phyloP scores from a whole-genome alignment of 2,797 vertebrate genomes.

The Ceyx erithaca region DNA sequence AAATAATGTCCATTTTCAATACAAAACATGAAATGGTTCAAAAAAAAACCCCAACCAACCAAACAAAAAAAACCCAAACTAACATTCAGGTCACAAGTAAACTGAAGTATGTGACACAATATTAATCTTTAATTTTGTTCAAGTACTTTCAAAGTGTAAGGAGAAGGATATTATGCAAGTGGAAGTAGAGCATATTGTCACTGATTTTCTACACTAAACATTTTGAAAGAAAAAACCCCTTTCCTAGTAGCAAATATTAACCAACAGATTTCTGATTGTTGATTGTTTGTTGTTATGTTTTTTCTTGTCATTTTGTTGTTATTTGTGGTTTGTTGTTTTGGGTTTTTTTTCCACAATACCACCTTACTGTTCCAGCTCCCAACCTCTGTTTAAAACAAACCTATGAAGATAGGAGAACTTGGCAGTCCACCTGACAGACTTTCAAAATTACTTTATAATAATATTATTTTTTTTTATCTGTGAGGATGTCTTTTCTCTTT shows the following conservation, averaged over 20 bases:
- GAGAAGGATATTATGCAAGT: background rate
- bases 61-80: background rate
- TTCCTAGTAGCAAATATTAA: background rate
- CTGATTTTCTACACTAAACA: background rate
- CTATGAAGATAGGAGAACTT: background rate
- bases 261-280: background rate
- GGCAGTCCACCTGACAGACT: background rate
- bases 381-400: background rate
- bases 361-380: background rate
- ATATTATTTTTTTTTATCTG: background rate
- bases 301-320: too few species aligned
- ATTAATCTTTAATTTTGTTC: background rate
- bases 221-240: background rate
- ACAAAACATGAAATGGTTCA: background rate
- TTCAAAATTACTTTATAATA: background rate
- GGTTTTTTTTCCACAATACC: background rate
- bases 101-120: rapidly evolving
- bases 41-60: background rate
- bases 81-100: background rate
- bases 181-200: background rate
- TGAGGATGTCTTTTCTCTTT: background rate
- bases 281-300: too few species aligned
- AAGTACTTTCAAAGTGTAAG: background rate
- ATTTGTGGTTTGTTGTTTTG: too few species aligned
- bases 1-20: background rate